These are phyloP conservation scores for Cordilura impudica DNA, from an alignment of 2,888 invertebrate genomes.

Conservation along the genomic window DNA sequence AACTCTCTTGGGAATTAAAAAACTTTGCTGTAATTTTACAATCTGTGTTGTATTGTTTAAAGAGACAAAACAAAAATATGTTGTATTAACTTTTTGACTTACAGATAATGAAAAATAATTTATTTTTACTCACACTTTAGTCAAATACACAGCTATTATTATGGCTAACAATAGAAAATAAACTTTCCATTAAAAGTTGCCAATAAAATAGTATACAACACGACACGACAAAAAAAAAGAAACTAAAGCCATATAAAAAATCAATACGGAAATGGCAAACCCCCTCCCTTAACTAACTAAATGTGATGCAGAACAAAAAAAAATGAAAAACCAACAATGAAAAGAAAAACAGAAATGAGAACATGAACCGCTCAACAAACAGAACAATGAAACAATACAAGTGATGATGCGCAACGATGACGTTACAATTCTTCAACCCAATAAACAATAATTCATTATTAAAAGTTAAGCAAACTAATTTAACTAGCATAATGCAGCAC, in stretches of 20 bases:
- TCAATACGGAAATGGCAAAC: slow-evolving; percentile 47
- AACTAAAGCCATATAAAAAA: slow-evolving; percentile 20
- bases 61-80: not conserved
- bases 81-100: slow-evolving; percentile 32
- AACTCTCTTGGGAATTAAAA: not conserved
- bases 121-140: slow-evolving; percentile 16
- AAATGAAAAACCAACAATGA: not conserved
- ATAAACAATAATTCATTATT: not conserved
- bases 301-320: slow-evolving; percentile 18
- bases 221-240: not conserved
- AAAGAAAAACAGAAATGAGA: slow-evolving; percentile 23
- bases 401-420: slow-evolving; percentile 56
- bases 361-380: slow-evolving; percentile 22
- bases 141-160: slow-evolving; percentile 54
- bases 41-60: not conserved
- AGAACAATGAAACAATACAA: slow-evolving; percentile 52
- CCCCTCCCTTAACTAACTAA: slow-evolving; percentile 10
- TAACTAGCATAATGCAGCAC: too few relatives aligned
- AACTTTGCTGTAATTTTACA: slow-evolving; percentile 1
- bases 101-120: slow-evolving; percentile 15
- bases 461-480: too few relatives aligned
- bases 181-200: not conserved
- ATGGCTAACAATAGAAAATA: slow-evolving; percentile 23
- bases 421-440: slow-evolving; percentile 28
- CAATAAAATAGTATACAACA: not conserved